phyloP scores from a whole-genome alignment of 1,140 invertebrate genomes.

The Trichonephila inaurata region DNA sequence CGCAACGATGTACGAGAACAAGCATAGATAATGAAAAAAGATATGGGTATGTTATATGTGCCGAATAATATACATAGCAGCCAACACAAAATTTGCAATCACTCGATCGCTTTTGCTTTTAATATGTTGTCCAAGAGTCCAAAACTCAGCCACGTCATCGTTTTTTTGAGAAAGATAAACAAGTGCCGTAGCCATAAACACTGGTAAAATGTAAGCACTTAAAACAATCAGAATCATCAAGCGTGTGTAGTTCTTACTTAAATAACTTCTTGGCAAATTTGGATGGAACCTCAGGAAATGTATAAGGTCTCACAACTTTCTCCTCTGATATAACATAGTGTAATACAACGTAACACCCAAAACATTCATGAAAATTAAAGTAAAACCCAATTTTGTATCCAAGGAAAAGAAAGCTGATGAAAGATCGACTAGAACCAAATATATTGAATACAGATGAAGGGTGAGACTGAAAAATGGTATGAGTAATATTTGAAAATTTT shows the following conservation, averaged over 20 bases:
- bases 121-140: neutral
- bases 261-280: neutral
- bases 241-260: neutral
- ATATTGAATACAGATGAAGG: too few relatives aligned
- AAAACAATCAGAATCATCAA: neutral
- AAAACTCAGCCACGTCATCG: neutral
- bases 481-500: too few relatives aligned
- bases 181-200: neutral
- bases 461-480: too few relatives aligned
- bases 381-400: neutral
- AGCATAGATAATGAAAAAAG: too few relatives aligned
- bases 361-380: neutral
- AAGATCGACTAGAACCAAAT: too few relatives aligned
- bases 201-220: neutral
- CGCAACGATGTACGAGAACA: too few relatives aligned
- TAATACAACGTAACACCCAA: neutral
- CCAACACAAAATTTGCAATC: too few relatives aligned
- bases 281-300: neutral
- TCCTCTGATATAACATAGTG: neutral
- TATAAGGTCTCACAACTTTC: neutral
- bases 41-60: too few relatives aligned
- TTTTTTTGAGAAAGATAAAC: neutral
- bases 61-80: too few relatives aligned
- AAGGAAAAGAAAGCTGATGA: neutral
- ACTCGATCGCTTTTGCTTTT: neutral